phyloP scores from a whole-genome alignment of 2,888 invertebrate genomes.

The Dendrolimus pini region DNA sequence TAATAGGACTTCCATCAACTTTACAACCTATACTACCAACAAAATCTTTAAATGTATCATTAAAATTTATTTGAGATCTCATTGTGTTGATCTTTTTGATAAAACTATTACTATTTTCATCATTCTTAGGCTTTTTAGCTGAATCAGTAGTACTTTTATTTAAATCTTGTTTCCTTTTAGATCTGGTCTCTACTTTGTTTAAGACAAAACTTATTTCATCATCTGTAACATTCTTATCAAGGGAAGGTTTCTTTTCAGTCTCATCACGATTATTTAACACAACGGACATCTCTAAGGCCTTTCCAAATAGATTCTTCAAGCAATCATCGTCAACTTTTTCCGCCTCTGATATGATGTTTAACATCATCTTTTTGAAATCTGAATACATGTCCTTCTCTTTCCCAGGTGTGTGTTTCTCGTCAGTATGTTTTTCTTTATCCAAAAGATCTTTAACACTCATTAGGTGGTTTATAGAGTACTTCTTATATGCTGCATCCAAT shows the following conservation, averaged over 20 bases:
- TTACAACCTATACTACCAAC: constrained; percentile 30
- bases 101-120: not conserved
- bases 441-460: constrained; percentile 17
- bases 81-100: not conserved
- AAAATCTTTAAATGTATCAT: constrained; percentile 50
- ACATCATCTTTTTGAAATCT: constrained; percentile 42
- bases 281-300: constrained; percentile 43
- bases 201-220: constrained; percentile 21
- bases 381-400: constrained; percentile 26
- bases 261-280: constrained; percentile 26
- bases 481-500: constrained; percentile 23
- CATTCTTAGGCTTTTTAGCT: not conserved
- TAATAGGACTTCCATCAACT: not conserved
- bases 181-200: constrained; percentile 18
- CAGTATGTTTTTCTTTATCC: constrained; percentile 4
- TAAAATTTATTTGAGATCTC: constrained; percentile 21
- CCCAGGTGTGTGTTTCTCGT: constrained; percentile 10
- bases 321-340: constrained; percentile 26
- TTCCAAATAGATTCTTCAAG: constrained; percentile 30
- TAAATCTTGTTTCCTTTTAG: constrained; percentile 13
- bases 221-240: constrained; percentile 21
- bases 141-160: not conserved
- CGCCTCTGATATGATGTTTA: constrained; percentile 30
- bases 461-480: constrained; percentile 28
- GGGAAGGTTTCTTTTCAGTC: constrained; percentile 12